Conservation (phyloP, 2,113 vertebrate genomes). For the Corvus hawaiiensis region DNA sequence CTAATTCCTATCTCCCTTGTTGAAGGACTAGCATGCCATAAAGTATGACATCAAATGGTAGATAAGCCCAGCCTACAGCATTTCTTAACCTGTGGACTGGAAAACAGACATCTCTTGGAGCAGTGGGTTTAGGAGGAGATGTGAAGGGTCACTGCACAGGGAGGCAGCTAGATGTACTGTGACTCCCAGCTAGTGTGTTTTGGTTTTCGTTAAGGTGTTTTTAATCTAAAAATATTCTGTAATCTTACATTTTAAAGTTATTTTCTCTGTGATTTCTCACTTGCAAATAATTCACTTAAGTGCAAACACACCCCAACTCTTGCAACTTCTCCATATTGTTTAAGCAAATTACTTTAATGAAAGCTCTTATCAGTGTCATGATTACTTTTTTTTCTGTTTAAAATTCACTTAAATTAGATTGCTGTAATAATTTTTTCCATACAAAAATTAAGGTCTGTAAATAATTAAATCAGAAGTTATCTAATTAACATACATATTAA, state of each 20-base stretch:
- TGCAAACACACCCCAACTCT: neutral
- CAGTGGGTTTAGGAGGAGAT: neutral
- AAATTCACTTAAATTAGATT: neutral
- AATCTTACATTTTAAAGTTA: neutral
- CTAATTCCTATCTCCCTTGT: neutral
- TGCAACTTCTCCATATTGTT: neutral
- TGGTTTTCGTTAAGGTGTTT: neutral
- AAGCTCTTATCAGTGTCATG: neutral
- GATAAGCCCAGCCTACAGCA: neutral
- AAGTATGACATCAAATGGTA: neutral
- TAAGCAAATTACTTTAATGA: neutral
- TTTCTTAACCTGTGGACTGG: neutral
- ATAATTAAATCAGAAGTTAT: neutral
- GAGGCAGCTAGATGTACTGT: neutral
- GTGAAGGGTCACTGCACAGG: neutral
- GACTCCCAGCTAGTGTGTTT: neutral
- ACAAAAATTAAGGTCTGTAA: neutral
- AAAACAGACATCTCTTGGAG: neutral
- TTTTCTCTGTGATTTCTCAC: neutral
- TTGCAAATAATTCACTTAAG: neutral
- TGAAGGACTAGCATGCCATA: neutral
- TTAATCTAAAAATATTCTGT: neutral
- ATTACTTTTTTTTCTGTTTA: neutral
- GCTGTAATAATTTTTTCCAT: neutral
- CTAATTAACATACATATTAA: neutral